Percentiles rank a stretch among this genome's conserved stretches.
Evolutionary conservation across 2,113 vertebrate species (phyloP).

Genomic region (Lampris megalopsis): DNA sequence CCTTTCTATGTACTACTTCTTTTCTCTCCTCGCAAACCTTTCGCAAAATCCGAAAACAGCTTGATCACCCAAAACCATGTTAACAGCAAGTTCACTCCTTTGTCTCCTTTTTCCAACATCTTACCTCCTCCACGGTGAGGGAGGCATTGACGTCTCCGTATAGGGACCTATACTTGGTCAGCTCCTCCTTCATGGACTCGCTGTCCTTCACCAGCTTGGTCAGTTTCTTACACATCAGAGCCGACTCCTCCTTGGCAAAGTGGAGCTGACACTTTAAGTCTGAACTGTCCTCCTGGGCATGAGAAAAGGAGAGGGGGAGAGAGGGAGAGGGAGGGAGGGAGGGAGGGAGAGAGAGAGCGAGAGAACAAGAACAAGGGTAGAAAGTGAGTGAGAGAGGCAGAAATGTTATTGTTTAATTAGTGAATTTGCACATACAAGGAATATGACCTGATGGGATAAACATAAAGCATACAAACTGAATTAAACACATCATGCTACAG

Average conservation of each 20-base stretch:
- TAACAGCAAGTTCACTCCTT: not conserved
- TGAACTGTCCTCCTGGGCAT: slow-evolving; percentile 90
- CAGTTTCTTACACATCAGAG: slow-evolving; percentile 98
- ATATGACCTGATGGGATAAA: too few species aligned
- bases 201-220: slow-evolving; percentile 96
- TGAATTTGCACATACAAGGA: too few species aligned
- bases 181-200: slow-evolving; percentile 94
- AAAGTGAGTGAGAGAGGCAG: too few species aligned
- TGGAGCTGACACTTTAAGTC: slow-evolving; percentile 98
- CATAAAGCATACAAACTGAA: too few species aligned
- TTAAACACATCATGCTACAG: too few species aligned
- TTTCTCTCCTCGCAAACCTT: too few species aligned
- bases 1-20: too few species aligned
- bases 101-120: slow-evolving; percentile 1
- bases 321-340: slow-evolving; percentile 8
- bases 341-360: too few species aligned
- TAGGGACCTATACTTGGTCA: slow-evolving; percentile 92
- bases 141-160: slow-evolving; percentile 93
- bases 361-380: too few species aligned
- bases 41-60: too few species aligned
- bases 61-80: too few species aligned
- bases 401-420: too few species aligned
- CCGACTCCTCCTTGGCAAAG: slow-evolving; percentile 97
- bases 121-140: slow-evolving; percentile 89
- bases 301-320: not conserved